A percentile compares a stretch with the other conserved stretches of the same genome.
phyloP scores from a whole-genome alignment of 2,113 vertebrate species.

The Muntiacus reevesi region DNA sequence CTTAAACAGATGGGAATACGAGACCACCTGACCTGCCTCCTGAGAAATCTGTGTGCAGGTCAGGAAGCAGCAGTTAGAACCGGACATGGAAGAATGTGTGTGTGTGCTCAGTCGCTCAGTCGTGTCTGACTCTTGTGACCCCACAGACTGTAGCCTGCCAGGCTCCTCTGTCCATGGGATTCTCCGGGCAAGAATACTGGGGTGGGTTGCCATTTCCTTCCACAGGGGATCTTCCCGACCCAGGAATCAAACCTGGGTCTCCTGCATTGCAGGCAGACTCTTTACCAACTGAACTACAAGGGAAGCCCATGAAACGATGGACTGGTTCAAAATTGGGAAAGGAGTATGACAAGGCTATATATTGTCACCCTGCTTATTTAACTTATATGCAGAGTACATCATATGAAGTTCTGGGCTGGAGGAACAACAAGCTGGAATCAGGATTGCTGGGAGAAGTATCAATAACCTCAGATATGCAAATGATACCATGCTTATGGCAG shows the following conservation, averaged over 20 bases:
- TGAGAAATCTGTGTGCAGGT: not conserved
- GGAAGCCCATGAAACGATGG: not conserved
- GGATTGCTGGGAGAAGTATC: not conserved
- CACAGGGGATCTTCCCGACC: rapidly evolving
- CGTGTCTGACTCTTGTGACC: rapidly evolving
- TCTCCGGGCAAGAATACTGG: not conserved
- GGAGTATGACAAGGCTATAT: not conserved
- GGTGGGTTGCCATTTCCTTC: not conserved
- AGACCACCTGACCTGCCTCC: not conserved
- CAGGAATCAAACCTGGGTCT: not conserved
- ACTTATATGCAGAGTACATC: not conserved
- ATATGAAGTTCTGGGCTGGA: not conserved
- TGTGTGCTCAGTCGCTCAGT: not conserved
- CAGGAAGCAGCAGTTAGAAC: not conserved
- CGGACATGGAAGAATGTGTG: not conserved
- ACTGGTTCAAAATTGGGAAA: not conserved
- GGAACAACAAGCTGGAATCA: not conserved
- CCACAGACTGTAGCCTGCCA: not conserved
- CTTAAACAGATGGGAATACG: not conserved
- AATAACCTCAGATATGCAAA: not conserved
- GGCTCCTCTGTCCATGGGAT: not conserved
- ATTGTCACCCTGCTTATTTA: not conserved
- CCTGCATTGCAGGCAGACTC: not conserved
- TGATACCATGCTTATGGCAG: not conserved
- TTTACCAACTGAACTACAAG: rapidly evolving